phyloP scores from a whole-genome alignment of 2,888 invertebrate genomes.

The Fragum fragum region DNA sequence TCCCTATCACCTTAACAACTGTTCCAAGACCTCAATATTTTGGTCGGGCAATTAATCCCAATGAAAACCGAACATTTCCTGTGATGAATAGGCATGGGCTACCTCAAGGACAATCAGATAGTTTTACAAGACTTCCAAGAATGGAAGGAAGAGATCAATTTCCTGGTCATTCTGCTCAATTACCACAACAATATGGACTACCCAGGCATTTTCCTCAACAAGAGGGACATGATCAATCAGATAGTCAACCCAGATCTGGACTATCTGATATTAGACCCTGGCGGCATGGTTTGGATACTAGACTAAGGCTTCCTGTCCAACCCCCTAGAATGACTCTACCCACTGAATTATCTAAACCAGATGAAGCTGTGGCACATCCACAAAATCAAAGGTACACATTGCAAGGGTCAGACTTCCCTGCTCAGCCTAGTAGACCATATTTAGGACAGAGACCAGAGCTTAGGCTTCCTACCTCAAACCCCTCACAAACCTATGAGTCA shows the following conservation, averaged over 20 bases:
- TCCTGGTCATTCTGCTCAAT: background rate
- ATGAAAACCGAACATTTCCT: conserved; percentile 23
- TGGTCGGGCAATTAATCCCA: conserved; percentile 15
- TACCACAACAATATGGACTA: conserved; percentile 5
- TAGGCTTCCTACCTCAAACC: conserved; percentile 23
- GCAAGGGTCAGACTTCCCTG: conserved; percentile 18
- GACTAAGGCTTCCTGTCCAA: conserved; percentile 34
- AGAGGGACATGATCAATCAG: background rate
- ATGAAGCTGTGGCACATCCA: background rate
- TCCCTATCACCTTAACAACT: conserved; percentile 33
- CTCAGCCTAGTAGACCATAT: conserved; percentile 20
- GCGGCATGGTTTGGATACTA: conserved; percentile 18
- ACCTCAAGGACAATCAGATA: conserved; percentile 26
- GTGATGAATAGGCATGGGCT: conserved; percentile 13
- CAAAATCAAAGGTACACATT: conserved; percentile 31
- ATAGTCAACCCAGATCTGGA: background rate
- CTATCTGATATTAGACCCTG: background rate
- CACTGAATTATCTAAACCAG: background rate
- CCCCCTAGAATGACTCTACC: conserved; percentile 34
- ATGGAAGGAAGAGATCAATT: conserved; percentile 11
- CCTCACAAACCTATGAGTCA: conserved; percentile 30
- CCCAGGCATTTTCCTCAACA: conserved; percentile 5
- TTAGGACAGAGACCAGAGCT: conserved; percentile 34
- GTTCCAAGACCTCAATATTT: conserved; percentile 62
- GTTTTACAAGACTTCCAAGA: conserved; percentile 23